phyloP scores from a whole-genome alignment of 2,797 vertebrate species.

The Scolopax rusticola region DNA sequence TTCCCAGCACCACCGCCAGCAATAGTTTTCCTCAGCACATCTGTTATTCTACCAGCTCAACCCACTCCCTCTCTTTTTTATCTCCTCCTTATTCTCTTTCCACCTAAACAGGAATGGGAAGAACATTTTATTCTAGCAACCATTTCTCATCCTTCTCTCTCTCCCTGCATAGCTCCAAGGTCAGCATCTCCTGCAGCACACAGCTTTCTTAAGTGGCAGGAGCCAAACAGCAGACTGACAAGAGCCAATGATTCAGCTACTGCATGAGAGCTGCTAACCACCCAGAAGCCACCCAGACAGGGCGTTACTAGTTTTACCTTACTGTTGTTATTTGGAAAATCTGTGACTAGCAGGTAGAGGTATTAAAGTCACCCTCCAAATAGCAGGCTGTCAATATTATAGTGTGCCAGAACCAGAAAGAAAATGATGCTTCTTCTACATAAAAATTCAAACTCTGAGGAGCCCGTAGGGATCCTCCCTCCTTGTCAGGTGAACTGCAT shows the following conservation, averaged over 20 bases:
- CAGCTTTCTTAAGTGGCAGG: not conserved
- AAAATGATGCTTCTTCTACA: not conserved
- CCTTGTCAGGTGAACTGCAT: not conserved
- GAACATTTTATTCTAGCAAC: not conserved
- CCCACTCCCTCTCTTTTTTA: not conserved
- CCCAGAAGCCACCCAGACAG: not conserved
- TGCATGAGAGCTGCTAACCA: not conserved
- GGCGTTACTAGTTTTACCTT: not conserved
- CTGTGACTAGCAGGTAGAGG: not conserved
- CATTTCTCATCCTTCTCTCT: not conserved
- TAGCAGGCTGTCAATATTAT: not conserved
- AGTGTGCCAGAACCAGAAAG: fast-evolving
- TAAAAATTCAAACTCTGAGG: not conserved
- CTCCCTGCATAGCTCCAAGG: not conserved
- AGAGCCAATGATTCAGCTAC: not conserved
- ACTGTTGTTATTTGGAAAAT: not conserved
- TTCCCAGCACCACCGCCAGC: not conserved
- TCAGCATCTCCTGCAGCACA: not conserved
- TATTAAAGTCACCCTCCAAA: not conserved
- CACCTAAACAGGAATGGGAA: not conserved
- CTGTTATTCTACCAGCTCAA: not conserved
- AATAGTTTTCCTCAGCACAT: not conserved
- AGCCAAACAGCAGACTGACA: not conserved
- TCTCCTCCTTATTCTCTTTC: not conserved
- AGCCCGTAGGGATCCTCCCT: not conserved